A percentile compares a stretch with the other conserved stretches of the same genome.
These are phyloP conservation scores for Neodiprion virginianus DNA, from an alignment of 1,140 invertebrate species.

Conservation along the genomic window DNA sequence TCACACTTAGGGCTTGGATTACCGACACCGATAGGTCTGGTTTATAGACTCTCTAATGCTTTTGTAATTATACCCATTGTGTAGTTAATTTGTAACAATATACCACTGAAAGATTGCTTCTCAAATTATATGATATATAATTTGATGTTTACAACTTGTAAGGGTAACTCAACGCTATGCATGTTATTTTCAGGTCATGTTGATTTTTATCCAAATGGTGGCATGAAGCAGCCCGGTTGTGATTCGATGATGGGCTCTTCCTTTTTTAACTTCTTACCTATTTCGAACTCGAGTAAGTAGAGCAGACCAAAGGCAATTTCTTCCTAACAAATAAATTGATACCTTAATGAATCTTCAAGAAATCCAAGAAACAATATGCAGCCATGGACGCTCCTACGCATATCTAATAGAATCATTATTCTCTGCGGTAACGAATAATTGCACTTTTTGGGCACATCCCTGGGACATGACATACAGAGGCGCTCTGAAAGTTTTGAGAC, in stretches of 20 bases:
- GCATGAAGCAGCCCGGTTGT: slow-evolving; percentile 67
- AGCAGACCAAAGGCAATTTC: not conserved
- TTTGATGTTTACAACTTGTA: no score
- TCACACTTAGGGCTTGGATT: slow-evolving; percentile 64
- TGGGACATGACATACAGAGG: slow-evolving; percentile 64
- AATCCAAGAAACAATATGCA: slow-evolving; percentile 64
- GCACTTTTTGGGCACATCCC: slow-evolving; percentile 59
- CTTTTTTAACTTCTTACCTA: slow-evolving; percentile 48
- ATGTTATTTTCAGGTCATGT: slow-evolving; percentile 59
- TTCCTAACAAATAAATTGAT: not conserved
- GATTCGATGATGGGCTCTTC: slow-evolving; percentile 42
- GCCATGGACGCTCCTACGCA: slow-evolving; percentile 65
- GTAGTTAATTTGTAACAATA: slow-evolving; percentile 5
- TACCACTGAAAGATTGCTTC: no score
- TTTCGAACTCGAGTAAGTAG: slow-evolving; percentile 51
- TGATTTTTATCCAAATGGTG: slow-evolving; percentile 76
- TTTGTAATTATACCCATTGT: not conserved
- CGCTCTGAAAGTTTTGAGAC: slow-evolving; percentile 30
- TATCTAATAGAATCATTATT: slow-evolving; percentile 66
- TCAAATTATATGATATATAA: no score
- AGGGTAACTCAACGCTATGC: not conserved
- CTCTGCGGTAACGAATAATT: slow-evolving; percentile 48
- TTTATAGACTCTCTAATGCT: slow-evolving; percentile 13
- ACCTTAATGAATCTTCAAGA: slow-evolving; percentile 42
- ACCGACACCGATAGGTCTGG: slow-evolving; percentile 58